These are phyloP conservation scores for Marmota flaviventris DNA, from an alignment of 2,113 vertebrate species.

Conservation along the genomic window DNA sequence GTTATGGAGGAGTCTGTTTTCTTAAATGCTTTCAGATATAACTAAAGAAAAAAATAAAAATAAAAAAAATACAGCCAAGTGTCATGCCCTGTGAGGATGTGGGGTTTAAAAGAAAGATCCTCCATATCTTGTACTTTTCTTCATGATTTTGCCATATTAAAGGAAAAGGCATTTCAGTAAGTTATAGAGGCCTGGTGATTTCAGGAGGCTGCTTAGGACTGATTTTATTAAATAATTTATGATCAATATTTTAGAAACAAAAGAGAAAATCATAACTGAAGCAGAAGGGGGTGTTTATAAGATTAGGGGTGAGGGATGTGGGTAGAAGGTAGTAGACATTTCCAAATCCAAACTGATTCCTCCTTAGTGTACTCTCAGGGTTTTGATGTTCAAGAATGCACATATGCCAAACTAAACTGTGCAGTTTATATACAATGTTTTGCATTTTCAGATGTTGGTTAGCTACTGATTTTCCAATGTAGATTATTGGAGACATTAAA, in stretches of 20 bases:
- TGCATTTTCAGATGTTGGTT: background rate
- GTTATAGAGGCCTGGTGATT: background rate
- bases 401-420: background rate
- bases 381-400: background rate
- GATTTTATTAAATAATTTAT: background rate
- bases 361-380: background rate
- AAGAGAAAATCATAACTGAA: background rate
- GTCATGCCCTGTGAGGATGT: no score
- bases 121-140: background rate
- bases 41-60: slow-evolving; percentile 33
- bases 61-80: background rate
- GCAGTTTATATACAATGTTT: background rate
- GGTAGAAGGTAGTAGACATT: rapidly evolving
- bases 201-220: background rate
- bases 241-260: slow-evolving; percentile 20
- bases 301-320: background rate
- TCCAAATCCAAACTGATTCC: background rate
- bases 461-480: background rate
- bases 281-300: background rate
- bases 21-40: slow-evolving; percentile 57
- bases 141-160: background rate
- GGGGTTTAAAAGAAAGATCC: background rate
- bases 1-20: background rate
- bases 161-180: background rate
- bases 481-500: background rate